Evolutionary conservation across 2,113 vertebrate genomes (phyloP).

Genomic region (Oncorhynchus kisutch): DNA sequence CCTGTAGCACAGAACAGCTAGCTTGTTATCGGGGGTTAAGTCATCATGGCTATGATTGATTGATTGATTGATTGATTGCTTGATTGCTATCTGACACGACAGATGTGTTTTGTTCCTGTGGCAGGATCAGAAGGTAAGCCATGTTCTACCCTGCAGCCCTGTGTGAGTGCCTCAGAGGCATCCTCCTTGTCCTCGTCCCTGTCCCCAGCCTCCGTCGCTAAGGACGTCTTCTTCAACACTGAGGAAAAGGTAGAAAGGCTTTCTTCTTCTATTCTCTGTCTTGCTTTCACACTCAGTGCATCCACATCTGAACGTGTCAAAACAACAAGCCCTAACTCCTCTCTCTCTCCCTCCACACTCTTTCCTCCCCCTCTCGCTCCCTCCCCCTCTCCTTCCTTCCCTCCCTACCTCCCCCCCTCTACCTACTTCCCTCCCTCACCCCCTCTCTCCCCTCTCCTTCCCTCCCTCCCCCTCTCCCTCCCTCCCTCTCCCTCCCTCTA

Average conservation of each 20-base stretch:
- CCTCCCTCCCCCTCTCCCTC: neutral
- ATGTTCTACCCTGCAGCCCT: conserved; percentile 41
- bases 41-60: neutral
- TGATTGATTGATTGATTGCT: neutral
- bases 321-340: too few species aligned
- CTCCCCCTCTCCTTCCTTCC: too few species aligned
- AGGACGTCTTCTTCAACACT: conserved; percentile 71
- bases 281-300: neutral
- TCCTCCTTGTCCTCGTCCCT: conserved; percentile 57
- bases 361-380: too few species aligned
- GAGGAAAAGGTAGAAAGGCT: conserved; percentile 75
- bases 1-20: neutral
- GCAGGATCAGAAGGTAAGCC: conserved; percentile 84
- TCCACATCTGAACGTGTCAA: neutral
- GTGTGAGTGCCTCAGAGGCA: conserved; percentile 35
- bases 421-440: neutral
- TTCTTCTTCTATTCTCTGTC: neutral
- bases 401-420: neutral
- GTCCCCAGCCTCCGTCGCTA: conserved; percentile 68
- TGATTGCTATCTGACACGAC: neutral
- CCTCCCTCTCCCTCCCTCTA: neutral
- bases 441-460: neutral
- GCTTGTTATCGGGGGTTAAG: neutral
- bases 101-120: neutral
- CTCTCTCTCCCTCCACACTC: neutral